Evolutionary conservation across 2,797 vertebrate species (phyloP), one percentile per base, ranked within the genome.

Genomic region (Peromyscus aztecus): DNA sequence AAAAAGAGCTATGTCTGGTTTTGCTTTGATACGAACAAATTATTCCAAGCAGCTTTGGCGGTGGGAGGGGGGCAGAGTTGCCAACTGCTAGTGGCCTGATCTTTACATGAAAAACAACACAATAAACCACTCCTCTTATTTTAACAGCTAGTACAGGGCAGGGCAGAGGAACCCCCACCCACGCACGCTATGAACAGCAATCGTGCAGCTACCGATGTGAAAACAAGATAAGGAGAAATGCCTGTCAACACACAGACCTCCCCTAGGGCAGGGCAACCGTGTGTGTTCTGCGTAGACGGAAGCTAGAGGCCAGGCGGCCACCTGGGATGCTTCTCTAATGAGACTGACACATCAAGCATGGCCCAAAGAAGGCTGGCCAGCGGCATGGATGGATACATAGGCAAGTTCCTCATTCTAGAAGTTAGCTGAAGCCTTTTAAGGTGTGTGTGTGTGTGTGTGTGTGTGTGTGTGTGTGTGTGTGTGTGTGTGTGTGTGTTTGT

Each of bases 81-180:
- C 73, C 82, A 71, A 31, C 31, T 61, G 8, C 24, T 14, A 69
- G 37, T 86, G 80, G 76, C 76, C 80, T 88, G 75, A 95, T 95
- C 86, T 91, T 65, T 27, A 73, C 76, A 82, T n/a, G 94, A 94
- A 91, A 97, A 98, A 95, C 95, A 97, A 27, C 4, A 24, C 3
- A 52, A 95, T 91, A 73, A 96, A 91, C 82, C 82, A 85, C 55
- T 75, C 12, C 73, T 93, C 73, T 80, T 89, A 90, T 97, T 97
- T 97, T 91, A 97, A 96, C 95, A 97, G 97, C 83, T 37, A 97
- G 76, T 49, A 69, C 0, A 80, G 97, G 89, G 92, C 89, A 81
- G 92, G 92, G 94, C 95, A 91, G 91, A 97, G 97, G 97, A 98
- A 94, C 95, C 81, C 94, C 96, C 96, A 92, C 98, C 97, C 94